These are phyloP conservation scores for Theropithecus gelada DNA, from an alignment of 2,113 vertebrate species.

Conservation along the genomic window DNA sequence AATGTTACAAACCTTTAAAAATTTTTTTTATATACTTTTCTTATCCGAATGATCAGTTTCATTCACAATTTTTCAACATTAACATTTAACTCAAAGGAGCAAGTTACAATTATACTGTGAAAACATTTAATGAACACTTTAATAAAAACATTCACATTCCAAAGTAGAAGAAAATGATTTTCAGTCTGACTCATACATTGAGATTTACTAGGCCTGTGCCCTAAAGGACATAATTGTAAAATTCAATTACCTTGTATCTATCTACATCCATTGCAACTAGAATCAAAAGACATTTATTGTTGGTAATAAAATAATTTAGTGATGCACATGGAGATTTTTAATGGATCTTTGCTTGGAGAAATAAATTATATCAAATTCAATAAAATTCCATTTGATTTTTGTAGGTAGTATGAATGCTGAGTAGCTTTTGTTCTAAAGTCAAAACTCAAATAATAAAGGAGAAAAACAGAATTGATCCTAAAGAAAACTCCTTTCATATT, in stretches of 20 bases:
- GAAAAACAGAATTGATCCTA: conserved; percentile 26
- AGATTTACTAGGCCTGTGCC: conserved; percentile 40
- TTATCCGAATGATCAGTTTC: background rate
- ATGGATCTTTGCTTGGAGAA: conserved; percentile 31
- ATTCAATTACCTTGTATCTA: conserved; percentile 45
- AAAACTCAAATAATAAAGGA: background rate
- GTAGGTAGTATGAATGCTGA: background rate
- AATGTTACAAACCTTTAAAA: background rate
- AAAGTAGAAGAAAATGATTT: conserved; percentile 63
- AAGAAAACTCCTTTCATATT: background rate
- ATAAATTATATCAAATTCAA: conserved; percentile 54
- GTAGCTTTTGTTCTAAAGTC: conserved; percentile 20
- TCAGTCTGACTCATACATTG: conserved; percentile 47
- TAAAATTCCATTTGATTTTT: conserved; percentile 53
- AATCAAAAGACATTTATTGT: conserved; percentile 66
- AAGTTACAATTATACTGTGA: conserved; percentile 50
- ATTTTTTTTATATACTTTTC: conserved; percentile 3
- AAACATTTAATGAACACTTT: conserved; percentile 68
- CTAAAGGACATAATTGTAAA: conserved; percentile 52
- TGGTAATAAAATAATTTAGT: conserved; percentile 64
- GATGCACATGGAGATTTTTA: conserved; percentile 29
- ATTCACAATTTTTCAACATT: conserved; percentile 56
- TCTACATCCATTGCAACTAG: conserved; percentile 43
- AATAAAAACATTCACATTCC: conserved; percentile 64
- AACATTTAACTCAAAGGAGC: conserved; percentile 65